Evolutionary conservation across 2,113 vertebrate genomes (phyloP).

Genomic region (Neomonachus schauinslandi): DNA sequence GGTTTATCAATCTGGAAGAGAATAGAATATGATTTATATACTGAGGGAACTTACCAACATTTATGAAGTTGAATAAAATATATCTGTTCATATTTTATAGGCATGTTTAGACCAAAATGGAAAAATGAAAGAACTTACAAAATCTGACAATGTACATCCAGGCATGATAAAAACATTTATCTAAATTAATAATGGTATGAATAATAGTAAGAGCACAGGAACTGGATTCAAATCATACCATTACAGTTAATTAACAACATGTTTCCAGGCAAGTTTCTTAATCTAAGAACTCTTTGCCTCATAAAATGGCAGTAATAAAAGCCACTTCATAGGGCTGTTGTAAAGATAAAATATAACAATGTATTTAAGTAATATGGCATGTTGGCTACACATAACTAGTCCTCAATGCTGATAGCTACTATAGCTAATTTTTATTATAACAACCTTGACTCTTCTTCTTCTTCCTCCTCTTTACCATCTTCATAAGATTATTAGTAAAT

Average conservation of each 20-base stretch:
- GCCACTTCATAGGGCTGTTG: neutral
- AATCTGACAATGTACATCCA: neutral
- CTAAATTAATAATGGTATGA: neutral
- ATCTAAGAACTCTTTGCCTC: neutral
- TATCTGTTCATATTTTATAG: neutral
- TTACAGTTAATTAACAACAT: neutral
- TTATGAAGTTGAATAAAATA: neutral
- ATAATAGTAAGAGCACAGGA: neutral
- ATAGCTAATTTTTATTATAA: neutral
- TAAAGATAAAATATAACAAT: slow-evolving; percentile 4
- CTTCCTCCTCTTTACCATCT: neutral
- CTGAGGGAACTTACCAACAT: neutral
- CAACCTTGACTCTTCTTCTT: neutral
- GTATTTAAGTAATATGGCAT: neutral
- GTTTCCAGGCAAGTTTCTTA: neutral
- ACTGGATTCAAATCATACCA: neutral
- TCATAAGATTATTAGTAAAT: neutral
- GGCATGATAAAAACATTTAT: neutral
- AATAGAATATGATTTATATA: neutral
- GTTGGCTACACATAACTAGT: neutral
- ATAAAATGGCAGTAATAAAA: slow-evolving; percentile 36
- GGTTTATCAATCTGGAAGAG: neutral
- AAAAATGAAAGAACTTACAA: slow-evolving; percentile 1
- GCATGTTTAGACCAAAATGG: neutral
- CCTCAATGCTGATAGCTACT: neutral